A percentile compares a stretch with the other conserved stretches of the same genome.
phyloP scores from a whole-genome alignment of 1,140 invertebrate species.

The Piezodorus guildinii region DNA sequence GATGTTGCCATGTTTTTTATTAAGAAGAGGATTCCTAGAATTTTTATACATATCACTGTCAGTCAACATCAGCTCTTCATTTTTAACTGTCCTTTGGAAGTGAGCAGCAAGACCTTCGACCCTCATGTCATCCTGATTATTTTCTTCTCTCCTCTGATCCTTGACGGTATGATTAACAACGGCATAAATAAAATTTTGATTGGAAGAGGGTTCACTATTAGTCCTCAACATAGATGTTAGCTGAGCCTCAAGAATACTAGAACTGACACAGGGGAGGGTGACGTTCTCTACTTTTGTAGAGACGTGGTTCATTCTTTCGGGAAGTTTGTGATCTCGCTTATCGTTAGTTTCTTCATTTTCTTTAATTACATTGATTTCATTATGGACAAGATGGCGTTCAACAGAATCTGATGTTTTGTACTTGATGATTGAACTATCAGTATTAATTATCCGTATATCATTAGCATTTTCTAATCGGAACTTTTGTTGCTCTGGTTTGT shows the following conservation, averaged over 20 bases:
- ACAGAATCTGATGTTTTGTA: conserved; percentile 3
- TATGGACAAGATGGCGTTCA: conserved; percentile 2
- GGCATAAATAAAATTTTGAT: conserved; percentile 20
- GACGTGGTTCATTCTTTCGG: background rate
- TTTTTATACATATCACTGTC: conserved; percentile 16
- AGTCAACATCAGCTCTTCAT: conserved; percentile 12
- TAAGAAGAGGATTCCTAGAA: conserved; percentile 9
- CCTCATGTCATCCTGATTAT: conserved; percentile 22
- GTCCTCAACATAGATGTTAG: conserved; percentile 24
- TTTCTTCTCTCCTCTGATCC: conserved; percentile 15
- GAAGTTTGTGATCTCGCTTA: background rate
- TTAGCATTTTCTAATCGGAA: background rate
- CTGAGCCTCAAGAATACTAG: conserved; percentile 29
- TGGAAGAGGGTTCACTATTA: conserved; percentile 2
- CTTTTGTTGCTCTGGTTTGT: background rate
- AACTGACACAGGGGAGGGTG: conserved; percentile 20
- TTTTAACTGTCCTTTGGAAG: conserved; percentile 22
- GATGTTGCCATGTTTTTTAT: conserved; percentile 18
- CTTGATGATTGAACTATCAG: conserved; percentile 8
- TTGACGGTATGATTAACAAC: conserved; percentile 16
- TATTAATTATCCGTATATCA: conserved; percentile 4
- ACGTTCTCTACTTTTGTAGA: conserved; percentile 4
- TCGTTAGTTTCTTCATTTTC: background rate
- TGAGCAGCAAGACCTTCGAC: conserved; percentile 24
- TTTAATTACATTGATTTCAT: background rate